These are phyloP conservation scores for Spermophilus dauricus DNA, from an alignment of 2,113 vertebrate genomes.

Conservation along the genomic window DNA sequence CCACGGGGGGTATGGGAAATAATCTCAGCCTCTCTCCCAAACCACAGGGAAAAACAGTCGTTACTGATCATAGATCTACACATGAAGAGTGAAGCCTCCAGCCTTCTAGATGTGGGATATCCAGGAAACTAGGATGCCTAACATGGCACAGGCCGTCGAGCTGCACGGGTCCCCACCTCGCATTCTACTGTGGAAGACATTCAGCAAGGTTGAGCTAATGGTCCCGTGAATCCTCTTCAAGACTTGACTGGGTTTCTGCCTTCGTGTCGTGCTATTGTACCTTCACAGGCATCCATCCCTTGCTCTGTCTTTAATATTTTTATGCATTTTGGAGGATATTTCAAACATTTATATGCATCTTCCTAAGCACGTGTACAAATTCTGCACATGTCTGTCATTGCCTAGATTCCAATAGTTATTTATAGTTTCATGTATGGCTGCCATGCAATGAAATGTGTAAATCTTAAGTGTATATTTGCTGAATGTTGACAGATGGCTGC, in stretches of 20 bases:
- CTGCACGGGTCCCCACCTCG: fast-evolving
- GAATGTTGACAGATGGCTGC: conserved; percentile 33
- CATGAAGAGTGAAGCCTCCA: background rate
- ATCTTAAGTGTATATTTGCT: background rate
- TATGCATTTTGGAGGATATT: background rate
- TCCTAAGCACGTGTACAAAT: background rate
- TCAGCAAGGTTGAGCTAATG: background rate
- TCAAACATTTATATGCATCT: background rate
- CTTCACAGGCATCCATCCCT: background rate
- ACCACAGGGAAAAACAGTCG: background rate
- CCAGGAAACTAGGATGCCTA: background rate
- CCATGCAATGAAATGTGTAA: background rate
- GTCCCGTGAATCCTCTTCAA: background rate
- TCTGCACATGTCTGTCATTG: background rate
- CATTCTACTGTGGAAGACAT: background rate
- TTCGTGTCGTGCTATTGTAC: background rate
- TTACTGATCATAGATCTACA: background rate
- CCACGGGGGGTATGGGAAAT: background rate
- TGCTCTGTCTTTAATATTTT: background rate
- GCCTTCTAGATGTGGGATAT: background rate
- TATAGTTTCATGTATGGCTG: background rate
- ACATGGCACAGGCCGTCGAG: background rate
- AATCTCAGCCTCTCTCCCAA: background rate
- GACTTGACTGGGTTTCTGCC: background rate
- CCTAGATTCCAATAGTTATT: background rate